Base-by-base conservation (phyloP, 1,140 invertebrate species). In the Drosophila baimaii region DNA sequence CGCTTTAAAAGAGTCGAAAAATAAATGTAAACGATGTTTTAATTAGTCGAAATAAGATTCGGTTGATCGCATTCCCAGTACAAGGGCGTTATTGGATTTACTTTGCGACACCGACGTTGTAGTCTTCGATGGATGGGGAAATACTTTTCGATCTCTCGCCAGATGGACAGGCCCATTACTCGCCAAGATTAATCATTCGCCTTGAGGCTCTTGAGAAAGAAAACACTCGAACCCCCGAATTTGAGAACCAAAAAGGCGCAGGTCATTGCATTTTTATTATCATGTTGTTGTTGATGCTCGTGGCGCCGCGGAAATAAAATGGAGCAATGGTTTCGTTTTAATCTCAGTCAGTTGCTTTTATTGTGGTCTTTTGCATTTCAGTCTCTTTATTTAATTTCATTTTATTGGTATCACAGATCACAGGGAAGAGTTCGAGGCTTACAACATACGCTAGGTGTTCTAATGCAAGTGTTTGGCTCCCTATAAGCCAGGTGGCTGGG, bases 191-290 rank as follows among this genome's bases (percentile, higher is more conserved):
- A 21, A 58, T 44, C n/a, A n/a, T n/a, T n/a, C 62, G 73, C 54
- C 29, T 35, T 33, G 51, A 54, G 39, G 31, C 62, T 68, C 35
- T 35, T 65, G 27, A 47, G 44, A 86, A 86, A 89, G 76, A 86
- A 86, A 86, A 86, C 84, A 86, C 72, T 73, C 66, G 66, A 89
- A 88, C 84, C 83, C 83, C 83, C 83, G 84, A 80, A 66, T 89
- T 88, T 74, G 52, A 47, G 56, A 62, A 71, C 44, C 71, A 65
- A 69, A 46, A 74, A 35, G 29, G 31, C 27, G 72, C 47, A 66
- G 49, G 68, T 46, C 44, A 74, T 75, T 64, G 75, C 80, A 66
- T 68, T 89, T 52, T 54, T 54, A 54, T 52, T 52, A 35, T 82
- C 69, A 57, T 81, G 74, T 70, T 65, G n/a, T 63, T 76, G 37